Base-by-base conservation (phyloP, 2,113 vertebrate species). In the Gallinago jamesoni region DNA sequence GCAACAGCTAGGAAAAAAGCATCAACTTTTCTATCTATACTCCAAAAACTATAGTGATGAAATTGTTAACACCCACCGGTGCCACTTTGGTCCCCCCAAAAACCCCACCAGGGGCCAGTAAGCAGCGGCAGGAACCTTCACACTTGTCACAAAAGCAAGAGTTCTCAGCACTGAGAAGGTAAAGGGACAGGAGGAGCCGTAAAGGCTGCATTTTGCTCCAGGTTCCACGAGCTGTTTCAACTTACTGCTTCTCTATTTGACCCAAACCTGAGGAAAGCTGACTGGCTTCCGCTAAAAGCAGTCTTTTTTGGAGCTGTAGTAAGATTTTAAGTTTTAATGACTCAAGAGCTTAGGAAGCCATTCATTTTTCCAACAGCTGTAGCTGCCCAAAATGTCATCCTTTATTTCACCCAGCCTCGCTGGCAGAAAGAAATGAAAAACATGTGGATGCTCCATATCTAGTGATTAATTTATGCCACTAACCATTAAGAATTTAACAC, bases 11-110 rank as follows among this genome's bases (percentile, higher is more conserved):
- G 15, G 31, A 31, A 37, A 52, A 52, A 39, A n/a, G 14, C 47
- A 12, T 12, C 6, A 2, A 8, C 37, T 76, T 25, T 12, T 52
- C 63, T 33, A 15, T 33, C 17, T 22, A 7, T 11, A 7, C 7
- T 14, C 35, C 5, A 3, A n/a, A 47, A 67, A 33, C 16, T 8
- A 21, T 2, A 35, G 24, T 6, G 53, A 31, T 55, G 23, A 31
- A 35, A 31, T 25, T 2, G 6, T 8, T 7, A 68, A 18, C 45
- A n/a, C 3, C 0, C 52, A 8, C 47, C 1, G 25, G n/a, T 24
- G 35, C 33, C 53, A 20, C 2, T 33, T 2, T 21, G 6, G 24
- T 14, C 39, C 31, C 3, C 17, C 3, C 17, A 31, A 50, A 47
- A n/a, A 21, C 30, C 64, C 50, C 19, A 15, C 7, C 2, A 7